Conservation (phyloP, 2,888 invertebrate species). For the Blastobasis adustella region DNA sequence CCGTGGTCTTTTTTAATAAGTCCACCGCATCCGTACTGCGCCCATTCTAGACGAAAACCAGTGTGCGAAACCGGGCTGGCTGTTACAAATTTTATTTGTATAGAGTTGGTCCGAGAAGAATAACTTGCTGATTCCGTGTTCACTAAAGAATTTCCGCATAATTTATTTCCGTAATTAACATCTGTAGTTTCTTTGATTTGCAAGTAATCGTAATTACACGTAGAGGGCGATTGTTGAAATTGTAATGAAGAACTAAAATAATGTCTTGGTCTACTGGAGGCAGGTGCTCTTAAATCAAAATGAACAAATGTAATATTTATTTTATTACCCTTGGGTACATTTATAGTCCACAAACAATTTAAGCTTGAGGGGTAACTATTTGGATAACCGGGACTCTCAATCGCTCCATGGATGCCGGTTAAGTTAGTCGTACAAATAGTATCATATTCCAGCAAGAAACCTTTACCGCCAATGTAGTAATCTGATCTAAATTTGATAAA, state of each 20-base stretch:
- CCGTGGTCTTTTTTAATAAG: conserved; percentile 72
- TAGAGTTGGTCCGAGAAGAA: conserved; percentile 70
- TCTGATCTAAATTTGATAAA: conserved; percentile 85
- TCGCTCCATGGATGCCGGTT: conserved; percentile 80
- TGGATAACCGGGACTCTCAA: conserved; percentile 92
- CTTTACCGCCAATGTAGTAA: conserved; percentile 76
- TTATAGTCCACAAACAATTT: conserved; percentile 86
- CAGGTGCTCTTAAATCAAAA: conserved; percentile 57
- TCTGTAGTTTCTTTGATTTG: conserved; percentile 64
- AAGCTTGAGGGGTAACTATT: conserved; percentile 73
- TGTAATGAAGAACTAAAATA: conserved; percentile 3
- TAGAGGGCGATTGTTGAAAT: background rate
- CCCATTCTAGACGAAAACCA: conserved; percentile 91
- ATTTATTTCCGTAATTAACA: conserved; percentile 42
- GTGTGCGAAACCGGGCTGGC: conserved; percentile 71
- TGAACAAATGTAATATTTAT: conserved; percentile 89
- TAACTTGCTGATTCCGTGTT: conserved; percentile 73
- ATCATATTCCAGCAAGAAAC: conserved; percentile 85
- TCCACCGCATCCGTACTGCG: conserved; percentile 84
- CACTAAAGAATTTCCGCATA: conserved; percentile 66
- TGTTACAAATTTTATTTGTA: conserved; percentile 80
- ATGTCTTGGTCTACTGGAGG: conserved; percentile 4
- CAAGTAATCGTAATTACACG: conserved; percentile 77
- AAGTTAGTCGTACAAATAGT: conserved; percentile 81
- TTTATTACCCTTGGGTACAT: conserved; percentile 84